A percentile compares a stretch with the other conserved stretches of the same genome.
Evolutionary conservation across 1,140 invertebrate species (phyloP).

Genomic region (Leptoteleia sp.): DNA sequence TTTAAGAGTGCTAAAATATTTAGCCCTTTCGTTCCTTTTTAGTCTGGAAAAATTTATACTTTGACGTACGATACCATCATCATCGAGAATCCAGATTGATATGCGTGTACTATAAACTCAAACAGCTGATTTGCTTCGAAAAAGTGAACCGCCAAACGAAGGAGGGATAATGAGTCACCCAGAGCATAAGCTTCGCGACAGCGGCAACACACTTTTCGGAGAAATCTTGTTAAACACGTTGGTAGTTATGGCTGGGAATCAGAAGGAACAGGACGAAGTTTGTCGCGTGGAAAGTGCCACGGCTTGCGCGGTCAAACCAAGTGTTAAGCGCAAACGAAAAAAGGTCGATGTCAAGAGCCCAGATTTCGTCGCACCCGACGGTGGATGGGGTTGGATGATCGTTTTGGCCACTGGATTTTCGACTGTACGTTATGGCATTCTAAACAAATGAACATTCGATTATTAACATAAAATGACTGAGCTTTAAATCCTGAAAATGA

Average conservation of each 20-base stretch:
- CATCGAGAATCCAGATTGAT: too few relatives aligned
- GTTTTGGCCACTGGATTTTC: conserved; percentile 81
- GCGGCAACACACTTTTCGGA: conserved; percentile 46
- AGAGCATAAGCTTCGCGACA: conserved; percentile 28
- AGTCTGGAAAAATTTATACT: too few relatives aligned
- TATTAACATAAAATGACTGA: too few relatives aligned
- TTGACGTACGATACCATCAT: too few relatives aligned
- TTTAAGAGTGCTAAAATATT: too few relatives aligned
- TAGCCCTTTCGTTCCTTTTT: too few relatives aligned
- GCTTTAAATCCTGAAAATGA: too few relatives aligned
- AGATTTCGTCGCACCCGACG: conserved; percentile 83
- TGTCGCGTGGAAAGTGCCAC: conserved; percentile 11
- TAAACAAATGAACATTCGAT: too few relatives aligned
- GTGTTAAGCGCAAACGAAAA: conserved; percentile 13
- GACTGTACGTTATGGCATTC: conserved; percentile 81
- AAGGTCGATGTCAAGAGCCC: conserved; percentile 41
- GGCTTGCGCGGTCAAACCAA: neutral
- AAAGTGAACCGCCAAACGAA: conserved; percentile 9
- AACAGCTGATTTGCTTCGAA: too few relatives aligned
- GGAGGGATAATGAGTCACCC: conserved; percentile 53
- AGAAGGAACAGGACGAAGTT: conserved; percentile 56
- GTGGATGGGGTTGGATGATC: conserved; percentile 87
- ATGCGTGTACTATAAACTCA: too few relatives aligned
- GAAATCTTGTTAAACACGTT: conserved; percentile 51
- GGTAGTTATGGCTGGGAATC: conserved; percentile 58